phyloP scores from a whole-genome alignment of 2,113 vertebrate genomes.

The Triplophysa dalaica region DNA sequence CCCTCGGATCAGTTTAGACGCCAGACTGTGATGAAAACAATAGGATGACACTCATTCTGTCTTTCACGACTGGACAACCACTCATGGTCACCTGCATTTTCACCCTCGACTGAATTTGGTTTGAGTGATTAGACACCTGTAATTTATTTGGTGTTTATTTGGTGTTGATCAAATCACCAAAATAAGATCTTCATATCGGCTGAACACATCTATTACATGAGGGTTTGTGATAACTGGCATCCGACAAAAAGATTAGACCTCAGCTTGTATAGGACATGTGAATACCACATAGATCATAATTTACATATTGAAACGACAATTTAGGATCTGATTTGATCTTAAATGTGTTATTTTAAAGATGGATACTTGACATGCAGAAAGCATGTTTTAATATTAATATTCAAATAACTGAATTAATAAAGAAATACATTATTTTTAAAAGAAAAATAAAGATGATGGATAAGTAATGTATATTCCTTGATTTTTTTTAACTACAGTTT shows the following conservation, averaged over 20 bases:
- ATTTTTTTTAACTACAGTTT: no score
- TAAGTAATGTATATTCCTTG: neutral
- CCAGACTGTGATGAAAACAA: constrained; percentile 34
- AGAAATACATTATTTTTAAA: no score
- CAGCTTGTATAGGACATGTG: neutral
- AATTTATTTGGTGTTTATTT: no score
- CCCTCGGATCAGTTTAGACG: neutral
- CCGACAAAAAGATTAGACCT: neutral
- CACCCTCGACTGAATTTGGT: no score
- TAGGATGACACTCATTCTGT: neutral
- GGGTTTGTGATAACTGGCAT: neutral
- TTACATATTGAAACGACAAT: neutral
- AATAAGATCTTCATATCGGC: no score
- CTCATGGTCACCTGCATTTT: neutral
- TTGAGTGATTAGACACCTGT: no score
- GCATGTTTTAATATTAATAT: neutral
- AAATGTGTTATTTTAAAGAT: no score
- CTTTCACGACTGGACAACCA: neutral
- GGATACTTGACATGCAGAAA: neutral
- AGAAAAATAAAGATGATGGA: neutral
- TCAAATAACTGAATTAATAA: neutral
- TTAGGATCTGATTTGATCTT: no score
- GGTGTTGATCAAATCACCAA: no score
- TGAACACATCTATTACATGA: neutral
- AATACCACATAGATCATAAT: neutral